Base-by-base conservation (phyloP, 2,797 vertebrate species). In the Ceryle rudis region DNA sequence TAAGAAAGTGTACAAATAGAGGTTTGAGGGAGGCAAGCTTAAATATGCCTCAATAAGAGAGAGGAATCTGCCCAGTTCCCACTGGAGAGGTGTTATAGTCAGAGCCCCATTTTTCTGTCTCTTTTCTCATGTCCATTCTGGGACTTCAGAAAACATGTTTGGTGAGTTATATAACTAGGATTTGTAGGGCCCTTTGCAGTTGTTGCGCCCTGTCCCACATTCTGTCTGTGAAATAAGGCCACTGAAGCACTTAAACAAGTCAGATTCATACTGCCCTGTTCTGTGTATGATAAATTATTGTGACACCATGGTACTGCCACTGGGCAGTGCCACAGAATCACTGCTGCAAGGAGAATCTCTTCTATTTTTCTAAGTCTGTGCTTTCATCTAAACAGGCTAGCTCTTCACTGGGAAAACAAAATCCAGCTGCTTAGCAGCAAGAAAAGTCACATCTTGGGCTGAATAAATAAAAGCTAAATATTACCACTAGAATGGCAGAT, bases 161-260 rank as follows among this genome's bases (percentile, higher is more conserved):
- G 51, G 35, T 61, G 67, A 89, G 67, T 89, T 66, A 67, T 85
- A 25, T 81, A 81, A 90, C 11, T 18, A 20, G 8, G 81, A 22
- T 67, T 90, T 89, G 33, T 44, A 90, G 81, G 58, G 62, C 67
- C 64, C 47, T 86, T 90, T 88, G 92, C 49, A 35, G 78, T 51
- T 94, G 65, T 49, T 92, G 71, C 0, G 4, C 46, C 72, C 91
- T 93, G 90, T 94, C 94, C 92, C 93, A 66, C 49, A 92, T 95
- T 95, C 81, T 93, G 67, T 57, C 88, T 90, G 62, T 86, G 92
- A 95, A 97, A 95, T 73, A 94, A 97, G 95, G 96, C 91, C 94
- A 96, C 95, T 65, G 82, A 96, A 96, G 86, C 93, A 97, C 91
- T 97, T 96, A 81, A 89, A 95, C 86, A 94, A 97, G 96, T 97